Evolutionary conservation across 2,888 invertebrate species (phyloP), one percentile per base, ranked within the genome.

Genomic region (Coenonympha glycerion): DNA sequence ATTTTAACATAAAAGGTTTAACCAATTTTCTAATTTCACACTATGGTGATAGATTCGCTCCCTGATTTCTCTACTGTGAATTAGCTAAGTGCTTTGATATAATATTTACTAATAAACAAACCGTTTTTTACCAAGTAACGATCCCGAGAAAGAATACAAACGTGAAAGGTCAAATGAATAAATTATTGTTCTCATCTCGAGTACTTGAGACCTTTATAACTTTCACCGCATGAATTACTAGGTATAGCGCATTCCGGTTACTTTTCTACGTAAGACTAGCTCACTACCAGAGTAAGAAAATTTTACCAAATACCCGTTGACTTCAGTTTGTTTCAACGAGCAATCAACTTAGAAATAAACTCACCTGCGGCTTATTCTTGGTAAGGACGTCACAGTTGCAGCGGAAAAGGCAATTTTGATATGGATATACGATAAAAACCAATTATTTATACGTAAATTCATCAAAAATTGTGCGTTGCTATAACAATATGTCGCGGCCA

Each of bases 381-480:
- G 53, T 63, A 59, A 54, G 55, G 61, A 69, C 66, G 69, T 69
- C 67, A 39, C 30, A 49, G 68, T 65, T 64, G 61, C 68, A 65
- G 68, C 65, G 63, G 69, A 76, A 74, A 71, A 73, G 75, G 60
- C 65, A 67, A 62, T 69, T 68, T 64, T 62, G 73, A 73, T 77
- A 77, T 76, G 66, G 67, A 62, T 68, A 53, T 57, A 48, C 57
- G 71, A 66, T 70, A 71, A 71, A 69, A 58, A 59, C 64, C 71
- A 76, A 73, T 75, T 74, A 73, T 60, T 62, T 55, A n/a, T n/a
- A 59, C 47, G 40, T 60, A 64, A 73, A 69, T 72, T 71, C 64
- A 66, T 68, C 58, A 57, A 62, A 66, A 63, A 56, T 21, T 59
- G 62, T 65, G 61, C 63, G 60, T 65, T 57, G 62, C 53, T 60